A percentile compares a stretch with the other conserved stretches of the same genome.
phyloP scores from a whole-genome alignment of 2,888 invertebrate genomes.

The Drosophila niveifrons region DNA sequence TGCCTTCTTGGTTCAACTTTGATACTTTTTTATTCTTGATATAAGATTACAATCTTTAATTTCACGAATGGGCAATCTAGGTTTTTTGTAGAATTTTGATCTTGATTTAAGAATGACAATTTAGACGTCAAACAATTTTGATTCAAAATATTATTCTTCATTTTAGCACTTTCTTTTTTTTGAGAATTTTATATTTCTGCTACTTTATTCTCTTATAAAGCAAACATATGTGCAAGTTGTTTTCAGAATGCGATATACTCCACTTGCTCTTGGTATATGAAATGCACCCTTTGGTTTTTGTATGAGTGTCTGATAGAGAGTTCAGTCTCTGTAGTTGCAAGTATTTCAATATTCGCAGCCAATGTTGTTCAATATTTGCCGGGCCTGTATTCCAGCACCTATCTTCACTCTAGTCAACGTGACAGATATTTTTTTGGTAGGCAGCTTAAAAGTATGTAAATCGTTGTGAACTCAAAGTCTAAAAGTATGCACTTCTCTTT shows the following conservation, averaged over 20 bases:
- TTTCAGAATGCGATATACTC: not conserved
- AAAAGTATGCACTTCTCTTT: constrained; percentile 18
- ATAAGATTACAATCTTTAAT: too few species aligned
- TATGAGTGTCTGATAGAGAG: constrained; percentile 6
- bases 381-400: constrained; percentile 2
- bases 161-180: too few species aligned
- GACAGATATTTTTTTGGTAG: constrained; percentile 8
- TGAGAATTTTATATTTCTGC: not conserved
- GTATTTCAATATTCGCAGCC: constrained; percentile 73
- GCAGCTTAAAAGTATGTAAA: constrained; percentile 25
- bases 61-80: too few species aligned
- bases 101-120: too few species aligned
- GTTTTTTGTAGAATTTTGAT: too few species aligned
- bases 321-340: constrained; percentile 19
- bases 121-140: too few species aligned
- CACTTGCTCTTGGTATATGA: not conserved
- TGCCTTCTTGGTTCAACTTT: too few species aligned
- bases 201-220: not conserved
- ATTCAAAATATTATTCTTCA: too few species aligned
- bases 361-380: constrained; percentile 73
- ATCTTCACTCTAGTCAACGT: constrained; percentile 11
- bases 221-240: not conserved
- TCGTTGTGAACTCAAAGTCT: not conserved
- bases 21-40: too few species aligned
- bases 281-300: constrained; percentile 1